These are phyloP conservation scores for Macrosiphum euphorbiae DNA, from an alignment of 2,888 invertebrate genomes.

Conservation along the genomic window DNA sequence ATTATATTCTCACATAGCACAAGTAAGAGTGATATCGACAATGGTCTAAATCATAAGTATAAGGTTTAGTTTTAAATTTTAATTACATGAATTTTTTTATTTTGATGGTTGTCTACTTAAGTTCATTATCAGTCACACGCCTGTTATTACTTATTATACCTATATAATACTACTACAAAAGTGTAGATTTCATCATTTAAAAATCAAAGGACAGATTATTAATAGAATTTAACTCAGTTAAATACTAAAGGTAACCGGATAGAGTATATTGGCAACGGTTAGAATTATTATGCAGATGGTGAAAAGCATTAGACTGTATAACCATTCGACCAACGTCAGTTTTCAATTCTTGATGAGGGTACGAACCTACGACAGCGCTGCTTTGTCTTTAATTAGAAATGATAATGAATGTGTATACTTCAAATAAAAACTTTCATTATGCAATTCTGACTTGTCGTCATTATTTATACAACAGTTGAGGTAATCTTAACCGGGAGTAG, in stretches of 20 bases:
- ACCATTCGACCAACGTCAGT: constrained; percentile 41
- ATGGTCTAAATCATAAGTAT: not conserved
- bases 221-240: not conserved
- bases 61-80: not conserved
- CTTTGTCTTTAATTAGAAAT: constrained; percentile 63
- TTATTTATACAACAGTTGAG: constrained; percentile 57
- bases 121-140: not conserved
- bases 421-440: constrained; percentile 60
- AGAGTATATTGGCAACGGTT: constrained; percentile 39
- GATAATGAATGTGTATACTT: constrained; percentile 63
- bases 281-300: constrained; percentile 46
- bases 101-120: not conserved
- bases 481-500: constrained; percentile 34
- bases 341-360: constrained; percentile 61
- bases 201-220: not conserved
- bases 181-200: not conserved
- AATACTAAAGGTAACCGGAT: not conserved
- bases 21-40: not conserved
- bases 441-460: constrained; percentile 42
- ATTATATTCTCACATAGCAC: not conserved
- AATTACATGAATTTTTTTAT: not conserved
- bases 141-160: not conserved
- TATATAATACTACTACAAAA: not conserved
- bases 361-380: constrained; percentile 11
- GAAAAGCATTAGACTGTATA: constrained; percentile 53